A percentile compares a stretch with the other conserved stretches of the same genome.
Evolutionary conservation across 2,113 vertebrate genomes (phyloP).

Genomic region (Harpagus bidentatus): DNA sequence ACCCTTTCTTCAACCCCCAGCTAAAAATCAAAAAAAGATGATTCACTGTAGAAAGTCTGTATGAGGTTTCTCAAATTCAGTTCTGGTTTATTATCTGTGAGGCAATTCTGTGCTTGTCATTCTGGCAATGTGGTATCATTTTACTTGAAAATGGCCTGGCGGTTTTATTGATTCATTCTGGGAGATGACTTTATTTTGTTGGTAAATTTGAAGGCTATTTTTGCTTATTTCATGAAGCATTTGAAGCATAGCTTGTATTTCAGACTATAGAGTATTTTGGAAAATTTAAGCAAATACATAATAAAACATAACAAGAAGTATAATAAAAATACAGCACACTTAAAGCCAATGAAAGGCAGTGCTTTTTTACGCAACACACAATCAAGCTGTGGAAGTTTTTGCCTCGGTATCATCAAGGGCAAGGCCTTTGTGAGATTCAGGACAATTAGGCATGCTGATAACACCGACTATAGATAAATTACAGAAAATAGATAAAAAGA

Average conservation of each 20-base stretch:
- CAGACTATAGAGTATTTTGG: background rate
- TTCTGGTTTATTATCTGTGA: conserved; percentile 38
- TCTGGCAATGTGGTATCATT: conserved; percentile 68
- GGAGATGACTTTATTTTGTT: conserved; percentile 33
- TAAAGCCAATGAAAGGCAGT: background rate
- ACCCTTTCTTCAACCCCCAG: background rate
- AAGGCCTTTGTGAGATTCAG: background rate
- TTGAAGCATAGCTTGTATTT: background rate
- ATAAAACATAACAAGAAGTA: background rate
- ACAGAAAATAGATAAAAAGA: background rate
- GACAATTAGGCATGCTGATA: background rate
- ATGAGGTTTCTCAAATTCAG: conserved; percentile 53
- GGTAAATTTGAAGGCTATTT: conserved; percentile 1
- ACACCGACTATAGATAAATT: background rate
- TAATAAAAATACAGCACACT: background rate
- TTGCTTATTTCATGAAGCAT: background rate
- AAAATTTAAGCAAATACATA: background rate
- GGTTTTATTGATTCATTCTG: conserved; percentile 56
- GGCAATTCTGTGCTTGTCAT: conserved; percentile 65
- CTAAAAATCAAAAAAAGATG: conserved; percentile 61
- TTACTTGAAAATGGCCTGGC: conserved; percentile 76
- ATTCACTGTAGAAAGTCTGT: conserved; percentile 73
- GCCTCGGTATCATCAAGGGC: background rate
- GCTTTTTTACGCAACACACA: background rate
- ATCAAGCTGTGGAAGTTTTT: background rate